These are phyloP conservation scores for Urocynchramus pylzowi DNA, from an alignment of 2,113 vertebrate species.

Conservation along the genomic window DNA sequence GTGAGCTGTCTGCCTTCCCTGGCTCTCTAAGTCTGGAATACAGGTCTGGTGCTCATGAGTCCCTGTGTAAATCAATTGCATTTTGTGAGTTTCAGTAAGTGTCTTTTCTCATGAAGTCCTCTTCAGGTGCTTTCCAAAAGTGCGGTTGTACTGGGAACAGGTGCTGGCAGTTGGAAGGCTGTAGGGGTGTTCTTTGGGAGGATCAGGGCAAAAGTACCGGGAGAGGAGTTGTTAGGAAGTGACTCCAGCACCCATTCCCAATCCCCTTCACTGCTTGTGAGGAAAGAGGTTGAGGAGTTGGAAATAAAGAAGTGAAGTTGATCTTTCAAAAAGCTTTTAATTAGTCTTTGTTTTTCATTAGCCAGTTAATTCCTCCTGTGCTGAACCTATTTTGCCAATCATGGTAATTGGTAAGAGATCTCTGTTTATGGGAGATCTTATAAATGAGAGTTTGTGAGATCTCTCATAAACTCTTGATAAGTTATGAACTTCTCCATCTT, in stretches of 20 bases:
- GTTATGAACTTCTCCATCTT: background rate
- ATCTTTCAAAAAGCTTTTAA: background rate
- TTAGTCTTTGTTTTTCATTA: background rate
- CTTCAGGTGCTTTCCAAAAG: background rate
- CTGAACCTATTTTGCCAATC: background rate
- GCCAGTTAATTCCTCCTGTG: background rate
- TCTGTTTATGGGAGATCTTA: background rate
- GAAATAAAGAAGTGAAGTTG: background rate
- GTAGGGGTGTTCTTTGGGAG: background rate
- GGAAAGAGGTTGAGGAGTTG: background rate
- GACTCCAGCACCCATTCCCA: accelerated
- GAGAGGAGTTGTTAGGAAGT: background rate
- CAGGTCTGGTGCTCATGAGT: background rate
- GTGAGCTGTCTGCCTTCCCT: background rate
- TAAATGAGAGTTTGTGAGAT: background rate
- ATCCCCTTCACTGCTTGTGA: background rate
- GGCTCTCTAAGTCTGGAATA: background rate
- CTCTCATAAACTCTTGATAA: background rate
- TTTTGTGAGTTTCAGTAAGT: background rate
- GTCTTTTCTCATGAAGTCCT: background rate
- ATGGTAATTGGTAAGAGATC: background rate
- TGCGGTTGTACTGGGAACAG: background rate
- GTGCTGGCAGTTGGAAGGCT: accelerated
- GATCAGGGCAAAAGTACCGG: background rate
- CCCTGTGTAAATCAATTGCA: background rate